Conservation (phyloP, 2,797 vertebrate genomes). For the Peromyscus aztecus region DNA sequence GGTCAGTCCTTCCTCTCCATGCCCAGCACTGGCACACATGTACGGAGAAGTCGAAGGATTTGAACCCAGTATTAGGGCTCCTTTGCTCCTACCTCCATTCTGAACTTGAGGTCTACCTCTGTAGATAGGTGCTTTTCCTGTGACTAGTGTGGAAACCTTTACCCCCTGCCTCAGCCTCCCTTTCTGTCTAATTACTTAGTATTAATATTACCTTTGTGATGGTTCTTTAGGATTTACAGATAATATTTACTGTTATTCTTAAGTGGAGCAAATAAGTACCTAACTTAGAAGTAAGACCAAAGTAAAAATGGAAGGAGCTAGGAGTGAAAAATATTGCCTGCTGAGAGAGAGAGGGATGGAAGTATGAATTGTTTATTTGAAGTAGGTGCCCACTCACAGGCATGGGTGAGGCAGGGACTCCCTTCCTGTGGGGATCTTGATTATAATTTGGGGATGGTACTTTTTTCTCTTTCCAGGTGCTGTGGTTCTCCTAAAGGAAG, state of each 20-base stretch:
- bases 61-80: background rate
- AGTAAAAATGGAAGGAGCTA: background rate
- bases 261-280: background rate
- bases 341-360: background rate
- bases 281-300: conserved; percentile 41
- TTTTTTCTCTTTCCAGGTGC: background rate
- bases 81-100: background rate
- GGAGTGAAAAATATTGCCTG: background rate
- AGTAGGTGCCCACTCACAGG: background rate
- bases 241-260: conserved; percentile 18
- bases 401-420: background rate
- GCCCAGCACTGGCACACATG: background rate
- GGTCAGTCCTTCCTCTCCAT: background rate
- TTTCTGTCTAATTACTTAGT: background rate
- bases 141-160: background rate
- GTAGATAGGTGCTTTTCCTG: background rate
- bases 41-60: background rate
- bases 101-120: background rate
- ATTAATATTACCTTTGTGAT: background rate
- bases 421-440: background rate
- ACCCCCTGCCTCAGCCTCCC: background rate
- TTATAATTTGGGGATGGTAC: background rate
- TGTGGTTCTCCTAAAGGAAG: background rate
- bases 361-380: background rate
- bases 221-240: background rate